Evolutionary conservation across 2,797 vertebrate genomes (phyloP).

Genomic region (Crax fasciolata): DNA sequence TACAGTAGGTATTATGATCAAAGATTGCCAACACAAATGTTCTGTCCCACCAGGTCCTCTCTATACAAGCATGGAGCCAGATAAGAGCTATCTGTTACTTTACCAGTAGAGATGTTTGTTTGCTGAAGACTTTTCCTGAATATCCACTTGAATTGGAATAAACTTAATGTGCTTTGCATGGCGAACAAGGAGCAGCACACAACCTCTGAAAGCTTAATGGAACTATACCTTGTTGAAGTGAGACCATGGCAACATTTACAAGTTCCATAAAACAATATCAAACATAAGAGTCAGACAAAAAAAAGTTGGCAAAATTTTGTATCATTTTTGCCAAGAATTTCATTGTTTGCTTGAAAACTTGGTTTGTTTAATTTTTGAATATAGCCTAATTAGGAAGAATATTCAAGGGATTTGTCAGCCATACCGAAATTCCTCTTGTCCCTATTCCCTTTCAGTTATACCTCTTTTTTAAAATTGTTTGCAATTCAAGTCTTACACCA

Average conservation of each 20-base stretch:
- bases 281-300: background rate
- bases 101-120: background rate
- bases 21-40: background rate
- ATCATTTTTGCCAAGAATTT: background rate
- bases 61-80: background rate
- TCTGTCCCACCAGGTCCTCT: slow-evolving; percentile 16
- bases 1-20: background rate
- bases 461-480: background rate
- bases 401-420: background rate
- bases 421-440: background rate
- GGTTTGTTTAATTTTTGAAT: background rate
- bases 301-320: background rate
- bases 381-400: background rate
- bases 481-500: background rate
- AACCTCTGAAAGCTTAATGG: background rate
- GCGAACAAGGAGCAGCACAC: background rate
- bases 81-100: slow-evolving; percentile 23
- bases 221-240: background rate
- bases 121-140: background rate
- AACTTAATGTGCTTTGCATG: background rate
- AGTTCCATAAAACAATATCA: background rate
- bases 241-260: background rate
- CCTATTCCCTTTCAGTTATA: background rate
- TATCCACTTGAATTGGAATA: background rate
- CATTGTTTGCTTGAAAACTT: background rate